These are phyloP conservation scores for Microhierax caerulescens DNA, from an alignment of 2,797 vertebrate species.

Conservation along the genomic window DNA sequence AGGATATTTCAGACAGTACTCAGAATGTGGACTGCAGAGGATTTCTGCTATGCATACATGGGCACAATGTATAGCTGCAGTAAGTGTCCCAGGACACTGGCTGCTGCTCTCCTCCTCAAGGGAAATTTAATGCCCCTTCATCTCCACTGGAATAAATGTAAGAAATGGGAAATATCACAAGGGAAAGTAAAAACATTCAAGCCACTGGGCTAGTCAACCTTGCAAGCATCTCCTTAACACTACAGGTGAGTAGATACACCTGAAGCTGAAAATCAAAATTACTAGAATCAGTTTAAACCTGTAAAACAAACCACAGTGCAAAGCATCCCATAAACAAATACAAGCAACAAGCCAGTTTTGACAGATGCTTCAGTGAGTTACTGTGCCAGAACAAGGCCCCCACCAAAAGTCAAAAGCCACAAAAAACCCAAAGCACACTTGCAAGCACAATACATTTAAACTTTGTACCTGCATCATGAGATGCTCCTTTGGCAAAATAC, in stretches of 20 bases:
- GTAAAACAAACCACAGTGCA: neutral
- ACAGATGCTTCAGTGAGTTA: neutral
- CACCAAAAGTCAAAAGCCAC: accelerated
- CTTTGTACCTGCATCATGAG: neutral
- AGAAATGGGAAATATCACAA: neutral
- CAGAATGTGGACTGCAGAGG: neutral
- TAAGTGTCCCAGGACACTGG: neutral
- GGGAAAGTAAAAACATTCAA: neutral
- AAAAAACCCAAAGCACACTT: neutral
- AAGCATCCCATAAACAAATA: neutral
- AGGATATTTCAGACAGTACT: neutral
- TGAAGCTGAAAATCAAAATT: neutral
- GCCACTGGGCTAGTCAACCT: neutral
- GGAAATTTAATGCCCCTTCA: neutral
- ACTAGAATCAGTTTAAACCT: neutral
- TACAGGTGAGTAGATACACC: neutral
- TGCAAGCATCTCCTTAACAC: neutral
- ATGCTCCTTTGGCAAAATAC: neutral
- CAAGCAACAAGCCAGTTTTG: neutral
- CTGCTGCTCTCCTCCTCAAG: neutral
- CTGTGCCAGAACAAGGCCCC: neutral
- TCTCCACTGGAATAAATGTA: neutral
- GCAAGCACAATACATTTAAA: neutral
- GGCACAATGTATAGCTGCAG: neutral
- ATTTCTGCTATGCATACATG: neutral